phyloP scores from a whole-genome alignment of 2,797 vertebrate species.

The Hoplostethus atlanticus region DNA sequence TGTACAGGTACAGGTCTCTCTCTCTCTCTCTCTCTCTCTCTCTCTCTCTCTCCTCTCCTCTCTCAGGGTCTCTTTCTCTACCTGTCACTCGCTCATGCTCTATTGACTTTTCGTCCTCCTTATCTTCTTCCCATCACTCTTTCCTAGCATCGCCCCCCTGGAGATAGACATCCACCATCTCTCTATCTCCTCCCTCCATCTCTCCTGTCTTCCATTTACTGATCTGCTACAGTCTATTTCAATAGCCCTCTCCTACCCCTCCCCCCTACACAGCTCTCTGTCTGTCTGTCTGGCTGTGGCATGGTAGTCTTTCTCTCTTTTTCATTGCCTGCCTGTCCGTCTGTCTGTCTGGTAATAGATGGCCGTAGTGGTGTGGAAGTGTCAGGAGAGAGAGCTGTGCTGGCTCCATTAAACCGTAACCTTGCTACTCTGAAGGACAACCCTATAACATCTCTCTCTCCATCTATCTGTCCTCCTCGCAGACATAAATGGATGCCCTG shows the following conservation, averaged over 20 bases:
- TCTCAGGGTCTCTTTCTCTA: background rate
- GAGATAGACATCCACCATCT: conserved; percentile 44
- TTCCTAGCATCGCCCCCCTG: conserved; percentile 33
- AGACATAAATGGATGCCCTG: conserved; percentile 26
- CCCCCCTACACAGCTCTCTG: background rate
- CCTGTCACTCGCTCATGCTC: conserved; percentile 46
- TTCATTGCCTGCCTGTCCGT: conserved; percentile 8
- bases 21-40: no score
- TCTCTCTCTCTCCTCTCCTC: background rate
- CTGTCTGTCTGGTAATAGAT: conserved; percentile 51
- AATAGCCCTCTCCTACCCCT: background rate
- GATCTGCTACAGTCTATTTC: conserved; percentile 44
- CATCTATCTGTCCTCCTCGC: conserved; percentile 14
- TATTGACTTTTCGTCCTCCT: conserved; percentile 61
- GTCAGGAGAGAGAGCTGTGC: conserved; percentile 61
- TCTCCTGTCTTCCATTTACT: conserved; percentile 44
- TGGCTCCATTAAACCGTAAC: conserved; percentile 73
- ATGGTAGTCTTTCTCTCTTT: conserved; percentile 22
- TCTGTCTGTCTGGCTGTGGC: conserved; percentile 19
- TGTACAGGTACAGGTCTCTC: no score
- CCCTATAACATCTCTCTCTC: conserved; percentile 37
- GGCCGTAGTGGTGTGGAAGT: conserved; percentile 51
- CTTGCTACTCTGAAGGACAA: conserved; percentile 69
- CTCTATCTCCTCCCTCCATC: conserved; percentile 41
- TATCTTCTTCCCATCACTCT: conserved; percentile 59